Percentiles rank a stretch among this genome's conserved stretches.
Conservation (phyloP, 2,113 vertebrate genomes). For the Dicentrarchus labrax region DNA sequence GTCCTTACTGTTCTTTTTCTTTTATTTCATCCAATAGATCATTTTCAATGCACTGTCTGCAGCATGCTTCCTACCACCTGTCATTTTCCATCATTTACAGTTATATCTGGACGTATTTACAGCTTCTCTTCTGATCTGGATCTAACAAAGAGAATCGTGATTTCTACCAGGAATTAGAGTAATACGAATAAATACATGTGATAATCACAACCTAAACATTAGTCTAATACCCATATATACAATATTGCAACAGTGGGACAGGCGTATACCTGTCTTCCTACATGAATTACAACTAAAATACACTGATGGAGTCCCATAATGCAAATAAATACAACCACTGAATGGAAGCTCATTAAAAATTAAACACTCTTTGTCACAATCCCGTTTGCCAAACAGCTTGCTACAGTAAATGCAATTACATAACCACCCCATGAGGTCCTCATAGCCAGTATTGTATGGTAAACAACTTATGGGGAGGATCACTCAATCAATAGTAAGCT, state of each 20-base stretch:
- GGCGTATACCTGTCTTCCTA: not conserved
- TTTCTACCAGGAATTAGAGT: not conserved
- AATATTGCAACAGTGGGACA: not conserved
- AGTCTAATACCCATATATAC: not conserved
- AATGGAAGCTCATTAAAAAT: conserved; percentile 61
- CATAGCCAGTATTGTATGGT: conserved; percentile 38
- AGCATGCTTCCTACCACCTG: not conserved
- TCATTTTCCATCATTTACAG: not conserved
- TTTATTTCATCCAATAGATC: not conserved
- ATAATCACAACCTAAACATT: not conserved
- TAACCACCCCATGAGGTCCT: conserved; percentile 51
- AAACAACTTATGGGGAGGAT: conserved; percentile 45
- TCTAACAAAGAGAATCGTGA: not conserved
- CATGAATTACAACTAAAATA: not conserved
- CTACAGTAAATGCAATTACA: conserved; percentile 59
- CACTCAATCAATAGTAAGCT: not conserved
- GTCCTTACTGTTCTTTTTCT: not conserved
- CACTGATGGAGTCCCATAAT: not conserved
- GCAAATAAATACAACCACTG: not conserved
- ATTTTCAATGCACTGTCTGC: not conserved
- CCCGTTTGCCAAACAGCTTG: conserved; percentile 44
- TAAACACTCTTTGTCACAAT: conserved; percentile 40
- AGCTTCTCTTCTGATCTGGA: not conserved
- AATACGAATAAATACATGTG: not conserved
- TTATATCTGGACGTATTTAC: not conserved